phyloP scores from a whole-genome alignment of 1,140 invertebrate species.

The Aphelinus certus region DNA sequence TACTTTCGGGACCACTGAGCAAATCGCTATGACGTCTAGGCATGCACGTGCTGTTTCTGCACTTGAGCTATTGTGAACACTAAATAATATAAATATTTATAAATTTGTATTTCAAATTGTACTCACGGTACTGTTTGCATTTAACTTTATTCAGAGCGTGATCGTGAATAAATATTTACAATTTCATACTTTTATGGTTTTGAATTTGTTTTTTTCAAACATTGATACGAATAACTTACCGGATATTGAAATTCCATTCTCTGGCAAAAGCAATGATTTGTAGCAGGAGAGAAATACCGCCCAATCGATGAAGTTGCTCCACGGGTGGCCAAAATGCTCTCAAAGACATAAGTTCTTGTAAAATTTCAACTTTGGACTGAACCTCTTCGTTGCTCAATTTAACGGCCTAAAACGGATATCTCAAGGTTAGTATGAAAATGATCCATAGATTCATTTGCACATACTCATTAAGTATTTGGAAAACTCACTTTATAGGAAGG shows the following conservation, averaged over 20 bases:
- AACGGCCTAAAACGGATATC: slow-evolving; percentile 66
- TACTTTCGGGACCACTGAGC: slow-evolving; percentile 88
- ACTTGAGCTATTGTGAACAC: slow-evolving; percentile 65
- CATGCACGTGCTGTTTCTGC: slow-evolving; percentile 90
- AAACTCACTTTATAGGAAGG: slow-evolving; percentile 72
- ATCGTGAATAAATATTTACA: slow-evolving; percentile 10
- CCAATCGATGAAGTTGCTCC: slow-evolving; percentile 84
- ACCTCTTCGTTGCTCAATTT: slow-evolving; percentile 80
- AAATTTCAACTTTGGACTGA: slow-evolving; percentile 82
- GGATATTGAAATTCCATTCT: slow-evolving; percentile 91
- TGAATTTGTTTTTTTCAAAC: slow-evolving; percentile 2
- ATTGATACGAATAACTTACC: slow-evolving; percentile 64
- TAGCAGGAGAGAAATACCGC: slow-evolving; percentile 84
- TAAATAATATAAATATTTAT: slow-evolving; percentile 44
- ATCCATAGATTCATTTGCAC: not conserved
- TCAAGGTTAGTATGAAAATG: slow-evolving; percentile 40
- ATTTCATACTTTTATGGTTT: not conserved
- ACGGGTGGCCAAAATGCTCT: slow-evolving; percentile 86
- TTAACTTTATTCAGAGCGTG: too few species aligned
- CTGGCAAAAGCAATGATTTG: slow-evolving; percentile 89
- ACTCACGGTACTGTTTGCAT: not conserved
- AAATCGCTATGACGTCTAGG: slow-evolving; percentile 89
- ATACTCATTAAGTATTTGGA: not conserved
- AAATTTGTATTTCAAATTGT: slow-evolving; percentile 13
- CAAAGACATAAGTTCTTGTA: slow-evolving; percentile 81